These are phyloP conservation scores for Sminthopsis crassicaudata DNA, from an alignment of 2,113 vertebrate species.

Conservation along the genomic window DNA sequence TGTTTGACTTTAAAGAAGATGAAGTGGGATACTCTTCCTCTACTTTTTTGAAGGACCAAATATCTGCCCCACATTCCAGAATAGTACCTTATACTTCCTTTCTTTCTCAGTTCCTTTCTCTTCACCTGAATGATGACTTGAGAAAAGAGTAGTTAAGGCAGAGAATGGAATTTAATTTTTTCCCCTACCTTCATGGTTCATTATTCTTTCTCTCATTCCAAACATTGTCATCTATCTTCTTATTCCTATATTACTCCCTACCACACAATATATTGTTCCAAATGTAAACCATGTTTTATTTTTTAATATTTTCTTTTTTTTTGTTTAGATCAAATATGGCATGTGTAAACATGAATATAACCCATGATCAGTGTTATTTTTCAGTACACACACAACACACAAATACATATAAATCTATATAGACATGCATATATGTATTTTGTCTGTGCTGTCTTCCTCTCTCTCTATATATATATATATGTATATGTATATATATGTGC, in stretches of 20 bases:
- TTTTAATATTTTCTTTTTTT: neutral
- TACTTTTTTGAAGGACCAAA: neutral
- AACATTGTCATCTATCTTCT: neutral
- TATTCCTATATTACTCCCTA: neutral
- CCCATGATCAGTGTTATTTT: neutral
- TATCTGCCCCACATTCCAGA: neutral
- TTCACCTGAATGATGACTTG: neutral
- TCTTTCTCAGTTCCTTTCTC: neutral
- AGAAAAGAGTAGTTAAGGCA: neutral
- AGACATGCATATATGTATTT: conserved; percentile 13
- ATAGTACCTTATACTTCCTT: neutral
- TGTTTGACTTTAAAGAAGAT: neutral
- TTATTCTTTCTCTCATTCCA: neutral
- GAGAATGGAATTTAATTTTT: neutral
- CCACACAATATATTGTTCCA: neutral
- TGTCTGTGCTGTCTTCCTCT: neutral
- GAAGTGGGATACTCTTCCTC: neutral
- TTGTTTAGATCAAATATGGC: neutral
- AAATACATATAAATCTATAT: conserved; percentile 23
- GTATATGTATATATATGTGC: neutral
- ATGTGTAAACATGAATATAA: conserved; percentile 11
- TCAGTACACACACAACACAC: neutral
- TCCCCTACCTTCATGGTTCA: neutral
- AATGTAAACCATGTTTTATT: neutral
- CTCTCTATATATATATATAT: no score